Percentiles rank a stretch among this genome's conserved stretches.
phyloP scores from a whole-genome alignment of 2,888 invertebrate species.

The Hypsopygia costalis region DNA sequence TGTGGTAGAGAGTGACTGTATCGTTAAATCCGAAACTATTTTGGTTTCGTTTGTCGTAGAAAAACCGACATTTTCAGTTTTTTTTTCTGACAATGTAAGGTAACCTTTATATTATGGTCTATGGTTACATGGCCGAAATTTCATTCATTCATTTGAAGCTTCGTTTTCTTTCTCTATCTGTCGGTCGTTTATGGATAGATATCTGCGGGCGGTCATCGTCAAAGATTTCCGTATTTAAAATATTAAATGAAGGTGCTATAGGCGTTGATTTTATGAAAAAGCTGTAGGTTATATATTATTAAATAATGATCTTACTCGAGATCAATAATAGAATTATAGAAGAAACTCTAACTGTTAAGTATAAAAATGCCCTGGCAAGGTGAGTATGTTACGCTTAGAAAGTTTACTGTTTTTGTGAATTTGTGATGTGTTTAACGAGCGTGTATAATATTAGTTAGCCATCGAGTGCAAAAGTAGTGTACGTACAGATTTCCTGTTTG shows the following conservation, averaged over 20 bases:
- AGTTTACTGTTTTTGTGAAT: slow-evolving; percentile 66
- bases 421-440: slow-evolving; percentile 44
- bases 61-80: too few relatives aligned
- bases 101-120: slow-evolving; percentile 37
- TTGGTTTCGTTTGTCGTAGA: too few relatives aligned
- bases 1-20: too few relatives aligned
- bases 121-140: slow-evolving; percentile 61
- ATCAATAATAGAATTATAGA: slow-evolving; percentile 99
- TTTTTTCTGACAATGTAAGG: too few relatives aligned
- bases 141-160: slow-evolving; percentile 68
- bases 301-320: slow-evolving; percentile 96
- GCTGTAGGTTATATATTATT: slow-evolving; percentile 78
- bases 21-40: too few relatives aligned
- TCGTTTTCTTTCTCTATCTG: slow-evolving; percentile 51
- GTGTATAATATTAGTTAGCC: slow-evolving; percentile 26
- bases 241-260: slow-evolving; percentile 80
- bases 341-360: slow-evolving; percentile 97
- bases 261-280: slow-evolving; percentile 77
- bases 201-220: slow-evolving; percentile 70
- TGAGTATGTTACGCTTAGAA: slow-evolving; percentile 85
- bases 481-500: slow-evolving; percentile 28
- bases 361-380: slow-evolving; percentile 97
- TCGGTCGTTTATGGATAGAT: slow-evolving; percentile 67
- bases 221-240: slow-evolving; percentile 68
- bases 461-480: slow-evolving; percentile 24